Evolutionary conservation across 2,797 vertebrate species (phyloP).

Genomic region (Salarias fasciatus): DNA sequence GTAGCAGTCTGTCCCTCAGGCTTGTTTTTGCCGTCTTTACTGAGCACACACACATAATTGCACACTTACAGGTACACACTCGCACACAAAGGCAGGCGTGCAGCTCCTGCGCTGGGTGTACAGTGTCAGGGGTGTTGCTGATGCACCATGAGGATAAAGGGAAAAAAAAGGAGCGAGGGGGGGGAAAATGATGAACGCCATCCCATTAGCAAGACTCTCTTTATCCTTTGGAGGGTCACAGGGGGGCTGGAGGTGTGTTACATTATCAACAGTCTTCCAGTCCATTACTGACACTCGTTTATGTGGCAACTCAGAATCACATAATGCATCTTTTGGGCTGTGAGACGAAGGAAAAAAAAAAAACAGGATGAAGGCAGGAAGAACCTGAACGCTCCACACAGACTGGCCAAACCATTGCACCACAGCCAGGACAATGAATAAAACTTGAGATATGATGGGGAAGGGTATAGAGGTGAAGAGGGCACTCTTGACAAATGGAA

Average conservation of each 20-base stretch:
- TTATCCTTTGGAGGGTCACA: not conserved
- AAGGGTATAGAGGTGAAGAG: not conserved
- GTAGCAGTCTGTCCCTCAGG: conserved; percentile 35
- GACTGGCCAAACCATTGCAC: not conserved
- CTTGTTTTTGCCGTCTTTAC: conserved; percentile 50
- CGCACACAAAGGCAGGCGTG: conserved; percentile 16
- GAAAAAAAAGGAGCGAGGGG: not conserved
- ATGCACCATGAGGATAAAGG: conserved; percentile 8
- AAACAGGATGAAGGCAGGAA: not conserved
- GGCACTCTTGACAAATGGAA: conserved; percentile 33
- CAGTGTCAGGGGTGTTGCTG: conserved; percentile 26
- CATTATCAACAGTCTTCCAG: not conserved
- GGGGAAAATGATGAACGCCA: not conserved
- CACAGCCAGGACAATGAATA: conserved; percentile 9
- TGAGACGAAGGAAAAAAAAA: not conserved
- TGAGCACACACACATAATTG: conserved; percentile 18
- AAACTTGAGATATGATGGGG: not conserved
- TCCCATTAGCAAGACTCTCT: not conserved
- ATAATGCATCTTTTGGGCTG: not conserved
- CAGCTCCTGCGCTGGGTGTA: conserved; percentile 9
- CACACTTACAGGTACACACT: conserved; percentile 31
- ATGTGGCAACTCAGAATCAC: not conserved
- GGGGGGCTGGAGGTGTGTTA: not conserved
- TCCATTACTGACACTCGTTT: not conserved
- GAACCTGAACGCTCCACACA: not conserved